Conservation (phyloP, 2,888 invertebrate species). For the Tiphia femorata region DNA sequence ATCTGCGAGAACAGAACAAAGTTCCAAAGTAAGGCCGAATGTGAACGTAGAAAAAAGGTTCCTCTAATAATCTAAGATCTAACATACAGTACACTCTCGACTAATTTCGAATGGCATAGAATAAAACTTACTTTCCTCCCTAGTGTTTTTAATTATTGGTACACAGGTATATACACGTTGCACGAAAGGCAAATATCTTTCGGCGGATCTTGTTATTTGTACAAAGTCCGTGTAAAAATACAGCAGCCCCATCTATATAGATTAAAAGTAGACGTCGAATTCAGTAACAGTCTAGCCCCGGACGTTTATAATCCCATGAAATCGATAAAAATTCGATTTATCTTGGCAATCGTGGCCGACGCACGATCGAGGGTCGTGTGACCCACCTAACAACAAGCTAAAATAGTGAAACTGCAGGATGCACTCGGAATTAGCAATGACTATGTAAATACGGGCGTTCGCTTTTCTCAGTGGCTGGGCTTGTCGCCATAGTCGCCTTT, state of each 20-base stretch:
- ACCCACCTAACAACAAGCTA: too few species aligned
- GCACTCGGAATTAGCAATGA: too few species aligned
- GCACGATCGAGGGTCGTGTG: too few species aligned
- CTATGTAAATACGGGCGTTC: too few species aligned
- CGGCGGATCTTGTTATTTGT: constrained; percentile 57
- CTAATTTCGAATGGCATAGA: not conserved
- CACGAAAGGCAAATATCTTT: constrained; percentile 38
- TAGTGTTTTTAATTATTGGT: constrained; percentile 51
- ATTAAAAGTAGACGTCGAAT: constrained; percentile 44
- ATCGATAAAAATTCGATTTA: too few species aligned
- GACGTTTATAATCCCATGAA: constrained; percentile 29
- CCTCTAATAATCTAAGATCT: too few species aligned
- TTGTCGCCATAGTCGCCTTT: too few species aligned
- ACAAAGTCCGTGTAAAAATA: constrained; percentile 68
- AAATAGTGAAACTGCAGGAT: too few species aligned
- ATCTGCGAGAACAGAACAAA: too few species aligned
- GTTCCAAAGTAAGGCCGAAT: not conserved
- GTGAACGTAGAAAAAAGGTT: not conserved
- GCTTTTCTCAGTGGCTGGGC: too few species aligned
- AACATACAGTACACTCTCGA: not conserved
- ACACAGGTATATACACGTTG: constrained; percentile 50
- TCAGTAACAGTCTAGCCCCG: constrained; percentile 42
- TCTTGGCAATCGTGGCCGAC: too few species aligned
- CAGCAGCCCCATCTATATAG: constrained; percentile 56
- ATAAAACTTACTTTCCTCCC: constrained; percentile 19